Base-by-base conservation (phyloP, 2,113 vertebrate genomes). In the Suricata suricatta region DNA sequence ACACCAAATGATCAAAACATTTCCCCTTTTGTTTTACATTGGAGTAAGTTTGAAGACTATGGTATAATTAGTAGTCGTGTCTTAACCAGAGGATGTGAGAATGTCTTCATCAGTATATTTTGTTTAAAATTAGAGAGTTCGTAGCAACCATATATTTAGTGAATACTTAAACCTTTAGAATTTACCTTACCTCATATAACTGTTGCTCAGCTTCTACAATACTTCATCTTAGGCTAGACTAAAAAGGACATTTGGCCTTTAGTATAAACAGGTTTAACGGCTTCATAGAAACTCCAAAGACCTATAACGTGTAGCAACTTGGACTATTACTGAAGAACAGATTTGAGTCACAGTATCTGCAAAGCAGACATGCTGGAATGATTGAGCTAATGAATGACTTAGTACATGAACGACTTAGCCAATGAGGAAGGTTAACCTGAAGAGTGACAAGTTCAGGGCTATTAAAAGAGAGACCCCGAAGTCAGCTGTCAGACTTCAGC, bases 241-340 rank as follows among this genome's bases (percentile, higher is more conserved):
- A 11, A 69, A 69, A 86, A 66, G 12, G 21, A 47, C 27, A 35
- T 5, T 3, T 17, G 2, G 13, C 4, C 11, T 81, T 50, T 44
- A 2, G 3, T 35, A 38, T 74, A 57, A 80, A 35, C 15, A 52
- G 35, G 79, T 6, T 27, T 21, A 10, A n/a, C 14, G 86, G 16
- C 23, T 91, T 17, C 44, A 0, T 8, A 81, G 52, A 71, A 17
- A 52, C 15, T 13, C 44, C 41, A 69, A 50, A 57, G 10, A n/a
- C 10, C 23, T 33, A 33, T 17, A 15, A 21, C 31, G 8, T 60
- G 16, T 52, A 68, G 15, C 72, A 71, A 54, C 77, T 63, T 96
- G 57, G 38, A 94, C 84, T 90, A 86, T 84, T 80, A 64, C 74
- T 66, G 7, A 93, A 69, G 29, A 88, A 80, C 57, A 93, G 47